These are phyloP conservation scores for Lasioglossum marginatum DNA, from an alignment of 2,888 invertebrate species.

Conservation along the genomic window DNA sequence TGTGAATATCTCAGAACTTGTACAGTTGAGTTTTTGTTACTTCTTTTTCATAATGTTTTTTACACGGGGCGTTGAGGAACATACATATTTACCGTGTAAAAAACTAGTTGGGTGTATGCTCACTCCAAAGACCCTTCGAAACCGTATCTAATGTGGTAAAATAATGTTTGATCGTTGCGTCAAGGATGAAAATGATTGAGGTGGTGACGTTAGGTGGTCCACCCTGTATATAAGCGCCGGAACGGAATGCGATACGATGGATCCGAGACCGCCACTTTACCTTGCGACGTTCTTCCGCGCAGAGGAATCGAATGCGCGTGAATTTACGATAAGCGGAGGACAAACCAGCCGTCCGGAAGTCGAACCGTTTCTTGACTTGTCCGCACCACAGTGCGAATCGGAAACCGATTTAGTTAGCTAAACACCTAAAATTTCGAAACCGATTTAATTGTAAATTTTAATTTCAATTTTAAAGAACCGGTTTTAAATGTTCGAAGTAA, in stretches of 20 bases:
- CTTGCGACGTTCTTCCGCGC: slow-evolving; percentile 16
- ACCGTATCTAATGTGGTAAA: not conserved
- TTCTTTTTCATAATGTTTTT: no score
- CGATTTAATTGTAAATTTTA: no score
- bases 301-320: slow-evolving; percentile 37
- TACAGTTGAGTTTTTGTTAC: no score
- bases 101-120: no score
- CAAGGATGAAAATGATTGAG: not conserved
- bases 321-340: slow-evolving; percentile 56
- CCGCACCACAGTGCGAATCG: slow-evolving; percentile 1
- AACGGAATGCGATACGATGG: slow-evolving; percentile 49
- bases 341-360: slow-evolving; percentile 63
- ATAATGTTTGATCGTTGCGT: not conserved
- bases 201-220: not conserved
- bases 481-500: not conserved
- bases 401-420: not conserved
- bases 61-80: no score
- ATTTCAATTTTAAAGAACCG: no score
- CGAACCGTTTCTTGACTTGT: slow-evolving; percentile 49
- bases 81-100: no score
- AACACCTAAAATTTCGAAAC: not conserved
- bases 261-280: slow-evolving; percentile 37
- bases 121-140: not conserved
- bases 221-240: slow-evolving; percentile 36
- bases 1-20: no score